A percentile compares a stretch with the other conserved stretches of the same genome.
Evolutionary conservation across 1,140 invertebrate genomes (phyloP).

Genomic region (Drosophila sulfurigaster): DNA sequence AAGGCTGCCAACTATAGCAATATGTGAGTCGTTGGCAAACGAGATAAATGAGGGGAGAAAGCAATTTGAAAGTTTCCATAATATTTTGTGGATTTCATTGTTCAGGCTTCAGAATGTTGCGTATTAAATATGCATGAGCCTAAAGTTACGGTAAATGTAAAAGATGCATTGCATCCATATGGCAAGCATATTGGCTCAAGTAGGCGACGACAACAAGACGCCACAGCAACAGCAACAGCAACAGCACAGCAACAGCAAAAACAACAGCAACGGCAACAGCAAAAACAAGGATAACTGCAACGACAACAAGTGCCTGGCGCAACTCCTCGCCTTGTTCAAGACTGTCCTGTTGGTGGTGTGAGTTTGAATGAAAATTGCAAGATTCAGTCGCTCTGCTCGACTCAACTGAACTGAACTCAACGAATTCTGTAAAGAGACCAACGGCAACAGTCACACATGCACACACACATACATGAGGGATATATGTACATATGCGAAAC

Average conservation of each 20-base stretch:
- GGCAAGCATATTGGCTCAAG: conserved; percentile 72
- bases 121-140: conserved; percentile 38
- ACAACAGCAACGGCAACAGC: conserved; percentile 57
- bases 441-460: conserved; percentile 28
- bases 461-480: conserved; percentile 11
- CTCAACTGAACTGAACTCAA: conserved; percentile 26
- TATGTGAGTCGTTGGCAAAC: neutral
- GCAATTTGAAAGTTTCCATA: conserved; percentile 28
- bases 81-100: conserved; percentile 27
- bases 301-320: conserved; percentile 69
- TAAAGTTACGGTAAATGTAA: conserved; percentile 51
- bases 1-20: conserved; percentile 14
- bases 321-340: conserved; percentile 35
- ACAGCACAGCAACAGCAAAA: conserved; percentile 51
- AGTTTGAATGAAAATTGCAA: conserved; percentile 41
- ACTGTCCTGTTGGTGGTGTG: conserved; percentile 22
- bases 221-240: conserved; percentile 26
- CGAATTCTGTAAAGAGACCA: conserved; percentile 62
- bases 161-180: conserved; percentile 69
- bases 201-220: conserved; percentile 51
- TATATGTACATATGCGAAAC: conserved; percentile 49
- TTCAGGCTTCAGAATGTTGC: conserved; percentile 18
- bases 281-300: conserved; percentile 47
- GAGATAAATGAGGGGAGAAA: neutral
- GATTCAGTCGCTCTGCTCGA: conserved; percentile 50